Percentiles rank a stretch among this genome's conserved stretches.
Evolutionary conservation across 2,888 invertebrate genomes (phyloP).

Genomic region (Epistrophe grossulariae): DNA sequence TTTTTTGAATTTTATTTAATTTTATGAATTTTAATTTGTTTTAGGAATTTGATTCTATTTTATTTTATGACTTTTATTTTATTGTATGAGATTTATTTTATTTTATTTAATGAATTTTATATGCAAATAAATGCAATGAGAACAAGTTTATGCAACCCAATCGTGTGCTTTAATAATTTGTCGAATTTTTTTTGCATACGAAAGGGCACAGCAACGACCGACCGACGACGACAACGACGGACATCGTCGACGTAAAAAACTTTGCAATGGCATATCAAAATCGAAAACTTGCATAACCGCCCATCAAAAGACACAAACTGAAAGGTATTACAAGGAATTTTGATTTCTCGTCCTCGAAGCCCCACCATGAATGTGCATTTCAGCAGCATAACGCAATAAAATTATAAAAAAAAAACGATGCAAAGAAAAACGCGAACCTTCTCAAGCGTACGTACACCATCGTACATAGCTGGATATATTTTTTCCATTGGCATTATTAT

Average conservation of each 20-base stretch:
- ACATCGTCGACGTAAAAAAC: background rate
- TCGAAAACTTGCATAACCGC: constrained; percentile 75
- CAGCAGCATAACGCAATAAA: constrained; percentile 20
- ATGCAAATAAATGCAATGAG: too few relatives aligned
- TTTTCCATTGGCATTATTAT: constrained; percentile 65
- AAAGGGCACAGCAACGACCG: constrained; percentile 32
- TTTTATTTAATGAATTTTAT: too few relatives aligned
- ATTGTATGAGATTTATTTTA: too few relatives aligned
- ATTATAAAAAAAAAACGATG: background rate
- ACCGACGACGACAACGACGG: background rate
- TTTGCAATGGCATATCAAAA: constrained; percentile 72
- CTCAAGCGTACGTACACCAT: constrained; percentile 2
- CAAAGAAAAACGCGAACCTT: constrained; percentile 11
- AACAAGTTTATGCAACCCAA: background rate
- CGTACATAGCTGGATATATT: constrained; percentile 30
- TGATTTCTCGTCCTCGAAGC: constrained; percentile 72
- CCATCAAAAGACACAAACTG: constrained; percentile 75
- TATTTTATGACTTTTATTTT: too few relatives aligned
- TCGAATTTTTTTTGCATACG: constrained; percentile 63
- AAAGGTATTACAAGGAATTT: constrained; percentile 76
- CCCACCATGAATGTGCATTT: constrained; percentile 57
- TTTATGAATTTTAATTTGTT: too few relatives aligned
- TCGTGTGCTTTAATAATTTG: background rate
- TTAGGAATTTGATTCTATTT: too few relatives aligned
- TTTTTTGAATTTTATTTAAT: too few relatives aligned